These are phyloP conservation scores for Pristionchus japonicus DNA, from an alignment of 2,888 invertebrate species.

Conservation along the genomic window DNA sequence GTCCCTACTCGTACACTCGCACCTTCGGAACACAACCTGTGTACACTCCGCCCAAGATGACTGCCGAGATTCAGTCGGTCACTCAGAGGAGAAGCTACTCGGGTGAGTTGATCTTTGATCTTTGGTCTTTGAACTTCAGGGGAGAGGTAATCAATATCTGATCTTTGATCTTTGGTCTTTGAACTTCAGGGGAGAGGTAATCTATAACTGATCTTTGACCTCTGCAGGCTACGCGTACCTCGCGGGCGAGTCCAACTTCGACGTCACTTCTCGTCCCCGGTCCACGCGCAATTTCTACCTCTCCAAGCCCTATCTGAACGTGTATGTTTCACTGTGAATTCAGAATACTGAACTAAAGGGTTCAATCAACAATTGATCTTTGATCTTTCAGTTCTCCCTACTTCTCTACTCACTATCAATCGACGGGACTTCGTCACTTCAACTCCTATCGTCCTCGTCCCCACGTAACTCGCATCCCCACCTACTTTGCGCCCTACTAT, in stretches of 20 bases:
- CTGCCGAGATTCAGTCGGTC: slow-evolving; percentile 60
- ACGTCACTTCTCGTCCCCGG: slow-evolving; percentile 70
- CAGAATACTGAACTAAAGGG: too few species aligned
- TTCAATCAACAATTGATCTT: background rate
- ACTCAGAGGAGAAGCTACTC: slow-evolving; percentile 63
- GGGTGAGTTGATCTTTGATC: background rate
- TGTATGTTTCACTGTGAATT: background rate
- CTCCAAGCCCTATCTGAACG: slow-evolving; percentile 42
- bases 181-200: background rate
- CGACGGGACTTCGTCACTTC: slow-evolving; percentile 69
- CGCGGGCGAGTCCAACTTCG: slow-evolving; percentile 66
- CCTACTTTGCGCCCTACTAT: slow-evolving; percentile 63
- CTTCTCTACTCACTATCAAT: slow-evolving; percentile 55
- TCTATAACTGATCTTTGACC: background rate
- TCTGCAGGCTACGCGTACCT: slow-evolving; percentile 67
- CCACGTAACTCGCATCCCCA: slow-evolving; percentile 55
- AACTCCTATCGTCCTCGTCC: slow-evolving; percentile 71
- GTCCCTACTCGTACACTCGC: slow-evolving; percentile 70
- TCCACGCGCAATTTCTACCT: slow-evolving; percentile 54
- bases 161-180: background rate
- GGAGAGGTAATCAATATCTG: too few species aligned
- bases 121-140: background rate
- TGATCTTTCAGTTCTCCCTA: slow-evolving; percentile 50
- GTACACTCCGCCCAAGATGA: slow-evolving; percentile 72
- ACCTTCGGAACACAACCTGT: slow-evolving; percentile 60